These are phyloP conservation scores for Candoia aspera DNA, from an alignment of 2,113 vertebrate species.

Conservation along the genomic window DNA sequence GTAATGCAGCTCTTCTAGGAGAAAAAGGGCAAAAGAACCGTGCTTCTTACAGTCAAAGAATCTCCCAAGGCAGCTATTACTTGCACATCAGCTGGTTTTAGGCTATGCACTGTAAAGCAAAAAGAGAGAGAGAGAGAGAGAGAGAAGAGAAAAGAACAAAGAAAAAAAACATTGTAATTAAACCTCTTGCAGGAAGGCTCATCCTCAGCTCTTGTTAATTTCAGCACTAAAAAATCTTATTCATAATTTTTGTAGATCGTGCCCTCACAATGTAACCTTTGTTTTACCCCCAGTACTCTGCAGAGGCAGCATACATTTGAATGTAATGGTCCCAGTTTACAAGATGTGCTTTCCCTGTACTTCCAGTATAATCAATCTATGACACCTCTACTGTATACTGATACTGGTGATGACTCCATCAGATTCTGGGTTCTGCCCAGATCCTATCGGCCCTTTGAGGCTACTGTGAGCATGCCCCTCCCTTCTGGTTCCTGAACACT, in stretches of 20 bases:
- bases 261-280: not conserved
- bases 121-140: not conserved
- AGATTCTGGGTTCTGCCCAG: not conserved
- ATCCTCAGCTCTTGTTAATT: not conserved
- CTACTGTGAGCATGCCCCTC: not conserved
- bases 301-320: not conserved
- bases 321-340: not conserved
- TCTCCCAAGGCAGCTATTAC: conserved; percentile 91
- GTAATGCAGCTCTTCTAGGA: conserved; percentile 25
- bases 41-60: conserved; percentile 85
- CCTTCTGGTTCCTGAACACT: not conserved
- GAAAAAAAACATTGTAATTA: not conserved
- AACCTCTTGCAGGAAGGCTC: conserved; percentile 14
- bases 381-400: not conserved
- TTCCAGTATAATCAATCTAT: not conserved
- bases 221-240: not conserved
- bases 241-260: not conserved
- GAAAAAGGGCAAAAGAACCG: conserved; percentile 21
- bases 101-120: conserved; percentile 80
- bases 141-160: not conserved
- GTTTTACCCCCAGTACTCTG: not conserved
- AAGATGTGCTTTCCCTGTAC: not conserved
- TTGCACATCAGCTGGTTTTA: conserved; percentile 87
- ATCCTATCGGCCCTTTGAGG: not conserved
- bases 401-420: not conserved